Conservation (phyloP, 2,888 invertebrate species). For the Tanypteryx hageni region DNA sequence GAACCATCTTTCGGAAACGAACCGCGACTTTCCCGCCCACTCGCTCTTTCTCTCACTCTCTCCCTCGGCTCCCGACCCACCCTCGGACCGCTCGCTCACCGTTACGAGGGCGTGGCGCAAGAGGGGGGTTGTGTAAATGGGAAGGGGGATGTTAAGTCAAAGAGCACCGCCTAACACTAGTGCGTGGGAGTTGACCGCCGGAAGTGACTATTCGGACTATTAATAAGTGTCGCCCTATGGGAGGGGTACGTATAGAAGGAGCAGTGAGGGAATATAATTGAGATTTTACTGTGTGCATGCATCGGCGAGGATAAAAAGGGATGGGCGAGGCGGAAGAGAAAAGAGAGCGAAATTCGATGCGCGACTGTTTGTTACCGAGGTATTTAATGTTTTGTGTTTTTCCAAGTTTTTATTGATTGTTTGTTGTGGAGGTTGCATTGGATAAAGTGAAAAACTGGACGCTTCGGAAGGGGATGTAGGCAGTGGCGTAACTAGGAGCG, state of each 20-base stretch:
- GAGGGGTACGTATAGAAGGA: background rate
- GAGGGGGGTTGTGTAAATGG: background rate
- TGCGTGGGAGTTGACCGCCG: conserved; percentile 63
- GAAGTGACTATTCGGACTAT: conserved; percentile 54
- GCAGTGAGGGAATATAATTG: background rate
- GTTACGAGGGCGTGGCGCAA: background rate
- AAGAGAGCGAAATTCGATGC: background rate
- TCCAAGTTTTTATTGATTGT: too few species aligned
- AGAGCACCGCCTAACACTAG: background rate
- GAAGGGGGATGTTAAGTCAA: background rate
- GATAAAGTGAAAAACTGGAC: too few species aligned
- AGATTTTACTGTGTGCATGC: background rate
- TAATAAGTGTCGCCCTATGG: conserved; percentile 42
- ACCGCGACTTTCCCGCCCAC: conserved; percentile 23
- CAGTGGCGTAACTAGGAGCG: too few species aligned
- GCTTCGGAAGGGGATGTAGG: too few species aligned
- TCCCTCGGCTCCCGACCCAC: background rate
- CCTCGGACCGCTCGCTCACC: background rate
- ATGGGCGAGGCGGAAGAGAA: background rate
- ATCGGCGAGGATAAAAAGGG: background rate
- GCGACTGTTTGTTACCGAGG: too few species aligned
- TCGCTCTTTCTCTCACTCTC: background rate
- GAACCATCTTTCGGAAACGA: conserved; percentile 61
- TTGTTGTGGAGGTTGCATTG: too few species aligned
- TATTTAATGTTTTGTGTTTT: too few species aligned